Percentiles rank a stretch among this genome's conserved stretches.
Evolutionary conservation across 1,140 invertebrate genomes (phyloP).

Genomic region (Sesamia nonagrioides): DNA sequence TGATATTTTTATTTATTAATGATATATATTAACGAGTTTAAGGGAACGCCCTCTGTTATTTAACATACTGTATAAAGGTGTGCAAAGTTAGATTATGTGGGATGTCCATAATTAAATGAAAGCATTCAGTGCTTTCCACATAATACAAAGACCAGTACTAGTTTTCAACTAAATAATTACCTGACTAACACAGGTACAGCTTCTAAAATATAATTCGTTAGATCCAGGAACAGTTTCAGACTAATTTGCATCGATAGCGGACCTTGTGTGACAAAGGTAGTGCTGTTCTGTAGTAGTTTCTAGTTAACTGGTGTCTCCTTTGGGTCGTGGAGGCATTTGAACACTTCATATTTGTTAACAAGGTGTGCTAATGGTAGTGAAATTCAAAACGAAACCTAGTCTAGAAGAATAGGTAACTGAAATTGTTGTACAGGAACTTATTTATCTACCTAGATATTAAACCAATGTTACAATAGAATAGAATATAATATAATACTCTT

Average conservation of each 20-base stretch:
- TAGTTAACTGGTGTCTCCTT: constrained; percentile 16
- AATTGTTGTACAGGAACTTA: no score
- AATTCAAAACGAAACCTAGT: background rate
- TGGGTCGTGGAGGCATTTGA: background rate
- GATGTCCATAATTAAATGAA: background rate
- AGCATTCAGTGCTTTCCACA: background rate
- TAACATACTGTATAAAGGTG: background rate
- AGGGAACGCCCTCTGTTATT: no score
- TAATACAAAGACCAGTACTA: background rate
- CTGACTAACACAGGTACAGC: background rate
- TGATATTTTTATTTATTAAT: no score
- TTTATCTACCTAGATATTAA: no score
- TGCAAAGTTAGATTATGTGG: no score
- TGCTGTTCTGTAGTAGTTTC: background rate
- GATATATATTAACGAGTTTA: no score
- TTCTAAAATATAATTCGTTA: constrained; percentile 30
- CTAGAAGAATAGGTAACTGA: no score
- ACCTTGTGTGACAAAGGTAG: constrained; percentile 12
- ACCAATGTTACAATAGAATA: no score
- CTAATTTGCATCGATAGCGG: constrained; percentile 39
- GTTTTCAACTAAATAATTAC: constrained; percentile 7
- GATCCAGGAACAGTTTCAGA: constrained; percentile 20
- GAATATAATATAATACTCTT: no score
- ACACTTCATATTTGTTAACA: constrained; percentile 20
- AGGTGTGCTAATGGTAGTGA: background rate